phyloP scores from a whole-genome alignment of 2,797 vertebrate species.

The Picus viridis region DNA sequence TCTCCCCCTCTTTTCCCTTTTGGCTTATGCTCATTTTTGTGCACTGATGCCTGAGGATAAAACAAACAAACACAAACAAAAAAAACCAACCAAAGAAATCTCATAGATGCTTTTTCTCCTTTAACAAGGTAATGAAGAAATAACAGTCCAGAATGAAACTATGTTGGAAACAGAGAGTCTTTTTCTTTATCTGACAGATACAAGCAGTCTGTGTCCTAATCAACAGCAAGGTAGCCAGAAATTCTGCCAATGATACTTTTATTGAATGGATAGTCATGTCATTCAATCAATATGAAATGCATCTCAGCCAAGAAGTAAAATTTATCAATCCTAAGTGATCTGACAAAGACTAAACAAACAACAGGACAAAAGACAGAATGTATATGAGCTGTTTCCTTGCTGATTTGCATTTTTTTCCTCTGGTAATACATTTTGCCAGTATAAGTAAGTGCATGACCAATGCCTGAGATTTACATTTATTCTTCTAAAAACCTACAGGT shows the following conservation, averaged over 20 bases:
- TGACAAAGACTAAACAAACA: constrained; percentile 13
- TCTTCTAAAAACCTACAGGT: constrained; percentile 43
- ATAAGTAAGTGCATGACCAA: constrained; percentile 22
- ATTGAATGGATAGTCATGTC: neutral
- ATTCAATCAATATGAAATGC: constrained; percentile 26
- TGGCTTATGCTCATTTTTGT: constrained; percentile 12
- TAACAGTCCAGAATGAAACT: constrained; percentile 24
- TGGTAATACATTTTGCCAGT: neutral
- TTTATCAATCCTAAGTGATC: constrained; percentile 5
- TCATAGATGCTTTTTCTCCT: neutral
- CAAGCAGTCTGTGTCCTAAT: constrained; percentile 17
- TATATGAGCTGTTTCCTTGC: neutral
- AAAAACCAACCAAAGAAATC: neutral
- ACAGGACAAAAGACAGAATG: constrained; percentile 21
- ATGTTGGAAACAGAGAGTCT: neutral
- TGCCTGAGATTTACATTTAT: constrained; percentile 52
- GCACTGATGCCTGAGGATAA: neutral
- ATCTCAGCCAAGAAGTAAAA: constrained; percentile 17
- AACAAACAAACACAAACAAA: neutral
- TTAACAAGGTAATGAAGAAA: constrained; percentile 57
- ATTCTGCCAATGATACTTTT: neutral
- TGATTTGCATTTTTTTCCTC: constrained; percentile 2
- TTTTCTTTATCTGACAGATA: constrained; percentile 37
- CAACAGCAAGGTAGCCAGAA: constrained; percentile 8
- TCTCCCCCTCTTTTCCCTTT: neutral